Evolutionary conservation across 1,140 invertebrate species (phyloP).

Genomic region (Atta texana): DNA sequence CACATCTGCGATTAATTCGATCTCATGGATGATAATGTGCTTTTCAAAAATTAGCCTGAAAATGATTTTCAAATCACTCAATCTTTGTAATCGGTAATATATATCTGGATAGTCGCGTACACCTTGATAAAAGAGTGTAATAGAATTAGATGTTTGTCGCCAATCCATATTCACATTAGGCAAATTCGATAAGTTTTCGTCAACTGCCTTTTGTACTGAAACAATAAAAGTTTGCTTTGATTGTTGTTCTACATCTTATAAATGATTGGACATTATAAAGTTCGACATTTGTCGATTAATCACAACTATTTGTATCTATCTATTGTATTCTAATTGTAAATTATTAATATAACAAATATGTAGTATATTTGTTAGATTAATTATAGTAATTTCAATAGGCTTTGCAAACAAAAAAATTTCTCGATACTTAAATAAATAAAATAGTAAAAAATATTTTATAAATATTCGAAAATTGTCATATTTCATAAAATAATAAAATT

Average conservation of each 20-base stretch:
- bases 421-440: neutral
- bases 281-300: neutral
- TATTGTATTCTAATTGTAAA: conserved; percentile 8
- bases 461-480: neutral
- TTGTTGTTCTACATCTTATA: conserved; percentile 2
- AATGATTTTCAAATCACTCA: conserved; percentile 75
- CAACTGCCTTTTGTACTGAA: conserved; percentile 54
- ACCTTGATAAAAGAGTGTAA: conserved; percentile 79
- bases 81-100: conserved; percentile 75
- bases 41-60: conserved; percentile 74
- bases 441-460: conserved; percentile 14
- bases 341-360: neutral
- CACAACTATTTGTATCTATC: neutral
- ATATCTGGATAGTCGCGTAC: conserved; percentile 67
- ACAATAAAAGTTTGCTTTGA: conserved; percentile 13
- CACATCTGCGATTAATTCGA: conserved; percentile 78
- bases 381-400: neutral
- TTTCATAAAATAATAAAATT: neutral
- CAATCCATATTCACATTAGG: conserved; percentile 79
- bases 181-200: conserved; percentile 78
- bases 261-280: conserved; percentile 11
- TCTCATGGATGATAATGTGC: conserved; percentile 74
- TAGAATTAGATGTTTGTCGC: conserved; percentile 81
- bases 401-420: neutral
- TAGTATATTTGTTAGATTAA: neutral